Evolutionary conservation across 1,140 invertebrate species (phyloP), one percentile per base, ranked within the genome.

Genomic region (Plectus sambesii): DNA sequence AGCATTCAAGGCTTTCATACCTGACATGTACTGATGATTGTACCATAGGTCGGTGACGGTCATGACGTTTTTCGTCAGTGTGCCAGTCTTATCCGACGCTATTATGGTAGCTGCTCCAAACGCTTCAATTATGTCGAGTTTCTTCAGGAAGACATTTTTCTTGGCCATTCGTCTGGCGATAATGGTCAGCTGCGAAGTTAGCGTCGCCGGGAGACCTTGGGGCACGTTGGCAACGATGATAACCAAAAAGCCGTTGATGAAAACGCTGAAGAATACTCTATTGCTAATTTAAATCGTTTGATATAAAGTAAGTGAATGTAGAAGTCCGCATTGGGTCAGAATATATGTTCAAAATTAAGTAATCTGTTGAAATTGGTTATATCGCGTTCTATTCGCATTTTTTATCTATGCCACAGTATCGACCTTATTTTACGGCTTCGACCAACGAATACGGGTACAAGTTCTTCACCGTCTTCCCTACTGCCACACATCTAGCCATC

Each of bases 111-210:
- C 90, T 70, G 93, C 97, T 51, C 92, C 82, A 38, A 99, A 71
- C 3, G 92, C 97, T 76, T 98, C 93, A 4, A 99, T 93, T n/a
- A 89, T 93, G 33, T 93, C 92, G 53, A 99, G 72, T 72, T 96
- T 94, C 71, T 98, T 98, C 3, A 98, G 86, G 57, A 98, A 96
- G 0, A 87, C 87, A 68, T 96, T 94, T 52, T 87, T 79, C 66
- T 92, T 93, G 1, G 92, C 92, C 93, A 99, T 98, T 54, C 93
- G 74, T 82, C 96, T 90, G 0, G 97, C 92, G 9, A 94, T 94
- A 42, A 99, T 75, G 0, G 93, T 92, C 48, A 99, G 71, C 1
- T 94, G 98, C 12, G 98, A 92, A 1, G 94, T 99, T 1, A 99
- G 92, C 24, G 97, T 93, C 62, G 98, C 98, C 1, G 94, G 94